Percentiles rank a stretch among this genome's conserved stretches.
Evolutionary conservation across 2,113 vertebrate genomes (phyloP).

Genomic region (Charadrius vociferus): DNA sequence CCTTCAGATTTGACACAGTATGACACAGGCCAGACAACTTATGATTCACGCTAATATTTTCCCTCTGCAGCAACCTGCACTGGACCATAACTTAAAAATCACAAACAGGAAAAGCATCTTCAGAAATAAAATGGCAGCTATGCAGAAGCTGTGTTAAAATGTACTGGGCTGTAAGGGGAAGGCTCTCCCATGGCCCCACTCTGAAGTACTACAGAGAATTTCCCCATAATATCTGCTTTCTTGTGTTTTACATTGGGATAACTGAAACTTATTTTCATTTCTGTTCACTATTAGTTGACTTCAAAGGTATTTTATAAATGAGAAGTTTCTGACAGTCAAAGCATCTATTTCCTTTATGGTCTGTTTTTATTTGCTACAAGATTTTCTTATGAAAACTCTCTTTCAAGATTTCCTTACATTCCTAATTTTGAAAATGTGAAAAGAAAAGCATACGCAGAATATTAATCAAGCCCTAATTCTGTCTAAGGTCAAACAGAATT

Average conservation of each 20-base stretch:
- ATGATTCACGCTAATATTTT: background rate
- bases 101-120: background rate
- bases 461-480: conserved; percentile 59
- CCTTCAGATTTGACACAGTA: background rate
- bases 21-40: background rate
- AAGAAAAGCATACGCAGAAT: conserved; percentile 32
- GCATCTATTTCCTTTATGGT: background rate
- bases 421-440: conserved; percentile 42
- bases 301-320: conserved; percentile 62
- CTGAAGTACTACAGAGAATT: background rate
- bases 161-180: background rate
- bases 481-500: conserved; percentile 6
- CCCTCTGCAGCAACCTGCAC: background rate
- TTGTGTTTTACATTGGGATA: background rate
- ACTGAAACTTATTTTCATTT: background rate
- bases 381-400: conserved; percentile 41
- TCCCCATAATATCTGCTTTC: background rate
- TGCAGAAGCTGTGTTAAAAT: background rate
- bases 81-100: background rate
- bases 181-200: background rate
- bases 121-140: background rate
- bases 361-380: conserved; percentile 43
- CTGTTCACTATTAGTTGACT: conserved; percentile 42
- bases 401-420: background rate
- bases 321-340: conserved; percentile 37